phyloP scores from a whole-genome alignment of 2,113 vertebrate species.

The Eudyptes chrysolophus region DNA sequence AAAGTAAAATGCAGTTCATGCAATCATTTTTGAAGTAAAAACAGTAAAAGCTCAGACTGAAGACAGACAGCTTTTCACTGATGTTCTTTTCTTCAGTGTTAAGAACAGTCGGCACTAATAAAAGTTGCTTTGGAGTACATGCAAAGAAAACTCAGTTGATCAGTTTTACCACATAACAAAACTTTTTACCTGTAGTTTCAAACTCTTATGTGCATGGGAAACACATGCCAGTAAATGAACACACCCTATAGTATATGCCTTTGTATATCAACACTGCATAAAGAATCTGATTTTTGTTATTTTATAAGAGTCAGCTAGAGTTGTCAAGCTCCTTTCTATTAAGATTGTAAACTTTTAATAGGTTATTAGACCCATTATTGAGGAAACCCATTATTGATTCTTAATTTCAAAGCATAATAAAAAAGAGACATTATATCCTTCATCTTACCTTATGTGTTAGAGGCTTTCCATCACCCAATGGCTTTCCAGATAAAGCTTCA shows the following conservation, averaged over 20 bases:
- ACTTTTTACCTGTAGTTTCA: background rate
- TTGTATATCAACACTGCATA: background rate
- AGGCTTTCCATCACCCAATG: conserved; percentile 88
- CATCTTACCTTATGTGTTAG: conserved; percentile 88
- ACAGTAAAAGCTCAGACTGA: background rate
- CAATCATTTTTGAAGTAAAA: background rate
- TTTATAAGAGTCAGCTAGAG: background rate
- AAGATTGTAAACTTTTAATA: background rate
- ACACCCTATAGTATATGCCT: background rate
- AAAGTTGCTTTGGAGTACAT: background rate
- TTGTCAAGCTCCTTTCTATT: background rate
- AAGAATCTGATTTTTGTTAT: background rate
- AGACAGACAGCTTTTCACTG: background rate
- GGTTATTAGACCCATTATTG: background rate
- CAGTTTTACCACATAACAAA: background rate
- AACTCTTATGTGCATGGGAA: background rate
- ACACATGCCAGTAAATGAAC: background rate
- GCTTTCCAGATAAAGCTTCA: conserved; percentile 89
- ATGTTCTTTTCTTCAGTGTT: background rate
- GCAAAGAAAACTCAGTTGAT: background rate
- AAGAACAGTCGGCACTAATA: background rate
- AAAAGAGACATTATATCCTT: background rate
- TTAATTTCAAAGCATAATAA: background rate
- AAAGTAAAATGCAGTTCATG: background rate
- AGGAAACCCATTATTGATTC: background rate